phyloP scores from a whole-genome alignment of 2,888 invertebrate species.

The Axea sp. region DNA sequence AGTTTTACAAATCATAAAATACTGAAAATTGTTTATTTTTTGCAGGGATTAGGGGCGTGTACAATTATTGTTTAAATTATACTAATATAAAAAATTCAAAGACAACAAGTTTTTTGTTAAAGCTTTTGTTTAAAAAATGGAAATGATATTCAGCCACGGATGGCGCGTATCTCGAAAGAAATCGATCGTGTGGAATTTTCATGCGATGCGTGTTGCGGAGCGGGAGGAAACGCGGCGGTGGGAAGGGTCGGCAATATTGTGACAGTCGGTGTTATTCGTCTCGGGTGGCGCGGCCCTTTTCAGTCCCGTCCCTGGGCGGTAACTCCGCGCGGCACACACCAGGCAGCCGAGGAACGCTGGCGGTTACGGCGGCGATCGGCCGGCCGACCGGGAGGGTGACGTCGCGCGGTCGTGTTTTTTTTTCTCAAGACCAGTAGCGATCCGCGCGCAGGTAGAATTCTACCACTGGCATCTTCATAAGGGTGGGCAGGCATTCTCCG shows the following conservation, averaged over 20 bases:
- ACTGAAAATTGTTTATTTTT: too few relatives aligned
- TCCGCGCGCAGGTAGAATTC: constrained; percentile 78
- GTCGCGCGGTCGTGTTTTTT: constrained; percentile 77
- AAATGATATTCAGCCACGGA: constrained; percentile 35
- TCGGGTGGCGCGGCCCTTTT: constrained; percentile 42
- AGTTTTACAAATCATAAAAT: too few relatives aligned
- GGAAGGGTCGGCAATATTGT: constrained; percentile 40
- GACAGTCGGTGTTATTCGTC: constrained; percentile 45
- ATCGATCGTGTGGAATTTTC: constrained; percentile 37
- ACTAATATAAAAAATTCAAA: too few relatives aligned
- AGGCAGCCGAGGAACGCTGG: constrained; percentile 42
- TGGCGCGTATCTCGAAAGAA: constrained; percentile 39
- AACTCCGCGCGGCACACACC: constrained; percentile 32
- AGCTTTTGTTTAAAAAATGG: constrained; percentile 56
- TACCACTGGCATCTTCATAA: constrained; percentile 79
- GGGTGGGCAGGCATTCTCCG: constrained; percentile 77
- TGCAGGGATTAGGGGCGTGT: too few relatives aligned
- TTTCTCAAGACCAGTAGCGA: constrained; percentile 79
- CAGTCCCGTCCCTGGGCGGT: constrained; percentile 46
- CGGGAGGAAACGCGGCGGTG: constrained; percentile 4
- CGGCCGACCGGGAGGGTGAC: constrained; percentile 69
- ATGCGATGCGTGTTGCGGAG: constrained; percentile 17
- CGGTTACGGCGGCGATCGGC: constrained; percentile 48
- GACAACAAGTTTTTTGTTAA: too few relatives aligned
- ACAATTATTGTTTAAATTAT: too few relatives aligned